Evolutionary conservation across 2,888 invertebrate genomes (phyloP).

Genomic region (Drosophila paranaensis): DNA sequence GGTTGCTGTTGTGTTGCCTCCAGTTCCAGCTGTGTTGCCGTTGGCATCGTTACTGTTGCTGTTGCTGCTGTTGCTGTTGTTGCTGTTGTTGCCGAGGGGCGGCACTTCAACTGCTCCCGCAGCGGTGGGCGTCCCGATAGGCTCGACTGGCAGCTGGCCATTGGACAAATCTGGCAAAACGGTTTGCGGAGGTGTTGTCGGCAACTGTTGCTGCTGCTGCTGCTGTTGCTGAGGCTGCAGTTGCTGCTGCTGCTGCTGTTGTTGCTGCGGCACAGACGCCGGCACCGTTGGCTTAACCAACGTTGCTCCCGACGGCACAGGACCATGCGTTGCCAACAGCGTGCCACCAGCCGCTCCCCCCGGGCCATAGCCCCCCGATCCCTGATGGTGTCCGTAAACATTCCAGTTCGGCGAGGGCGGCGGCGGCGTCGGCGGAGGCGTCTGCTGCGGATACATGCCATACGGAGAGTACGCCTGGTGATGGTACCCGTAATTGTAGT

Average conservation of each 20-base stretch:
- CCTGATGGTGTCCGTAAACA: constrained; percentile 85
- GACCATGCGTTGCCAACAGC: constrained; percentile 62
- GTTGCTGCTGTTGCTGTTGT: constrained; percentile 30
- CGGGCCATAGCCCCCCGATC: constrained; percentile 71
- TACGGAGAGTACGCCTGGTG: constrained; percentile 85
- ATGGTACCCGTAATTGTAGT: constrained; percentile 85
- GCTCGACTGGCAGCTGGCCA: constrained; percentile 44
- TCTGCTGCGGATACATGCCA: constrained; percentile 85
- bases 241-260: constrained; percentile 50
- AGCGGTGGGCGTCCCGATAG: constrained; percentile 44
- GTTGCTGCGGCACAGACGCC: constrained; percentile 47
- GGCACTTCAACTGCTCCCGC: constrained; percentile 71
- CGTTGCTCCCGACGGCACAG: constrained; percentile 56
- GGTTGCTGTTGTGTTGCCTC: constrained; percentile 43
- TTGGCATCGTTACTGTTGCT: constrained; percentile 37
- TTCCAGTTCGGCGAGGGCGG: constrained; percentile 88
- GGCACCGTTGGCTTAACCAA: constrained; percentile 70
- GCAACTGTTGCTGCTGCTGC: constrained; percentile 66
- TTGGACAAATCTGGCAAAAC: constrained; percentile 76
- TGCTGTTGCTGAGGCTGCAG: constrained; percentile 55
- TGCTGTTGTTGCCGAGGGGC: constrained; percentile 36
- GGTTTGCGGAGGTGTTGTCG: constrained; percentile 64
- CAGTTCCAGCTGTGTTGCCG: constrained; percentile 18
- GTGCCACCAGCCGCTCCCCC: constrained; percentile 67
- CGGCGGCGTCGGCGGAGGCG: constrained; percentile 84